Evolutionary conservation across 2,888 invertebrate genomes (phyloP).

Genomic region (Xanthia togata): DNA sequence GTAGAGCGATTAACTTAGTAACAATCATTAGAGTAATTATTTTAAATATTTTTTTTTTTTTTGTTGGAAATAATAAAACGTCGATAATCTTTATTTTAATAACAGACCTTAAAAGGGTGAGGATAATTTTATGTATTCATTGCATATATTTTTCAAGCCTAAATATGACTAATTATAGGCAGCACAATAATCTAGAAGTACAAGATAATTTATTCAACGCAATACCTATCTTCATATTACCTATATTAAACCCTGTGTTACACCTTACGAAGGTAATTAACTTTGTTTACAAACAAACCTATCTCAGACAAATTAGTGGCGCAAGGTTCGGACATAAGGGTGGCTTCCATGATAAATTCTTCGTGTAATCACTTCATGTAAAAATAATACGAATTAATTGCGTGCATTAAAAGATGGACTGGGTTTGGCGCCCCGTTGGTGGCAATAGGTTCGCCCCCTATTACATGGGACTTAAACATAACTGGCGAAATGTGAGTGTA

Average conservation of each 20-base stretch:
- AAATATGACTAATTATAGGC: background rate
- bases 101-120: no score
- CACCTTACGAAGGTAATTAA: background rate
- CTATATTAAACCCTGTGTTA: background rate
- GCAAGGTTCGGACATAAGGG: background rate
- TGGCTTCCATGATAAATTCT: background rate
- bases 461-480: no score
- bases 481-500: no score
- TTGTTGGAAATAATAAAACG: background rate
- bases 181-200: background rate
- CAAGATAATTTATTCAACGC: background rate
- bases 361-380: background rate
- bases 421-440: no score
- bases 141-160: background rate
- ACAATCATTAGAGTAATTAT: background rate
- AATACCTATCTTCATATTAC: background rate
- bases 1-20: background rate
- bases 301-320: background rate
- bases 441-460: no score
- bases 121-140: background rate
- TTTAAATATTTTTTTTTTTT: no score
- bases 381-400: background rate
- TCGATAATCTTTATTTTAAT: background rate
- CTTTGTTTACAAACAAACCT: slow-evolving; percentile 42
- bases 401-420: background rate